Percentiles rank a stretch among this genome's conserved stretches.
phyloP scores from a whole-genome alignment of 1,140 invertebrate genomes.

The Akabosia matsudoensis region DNA sequence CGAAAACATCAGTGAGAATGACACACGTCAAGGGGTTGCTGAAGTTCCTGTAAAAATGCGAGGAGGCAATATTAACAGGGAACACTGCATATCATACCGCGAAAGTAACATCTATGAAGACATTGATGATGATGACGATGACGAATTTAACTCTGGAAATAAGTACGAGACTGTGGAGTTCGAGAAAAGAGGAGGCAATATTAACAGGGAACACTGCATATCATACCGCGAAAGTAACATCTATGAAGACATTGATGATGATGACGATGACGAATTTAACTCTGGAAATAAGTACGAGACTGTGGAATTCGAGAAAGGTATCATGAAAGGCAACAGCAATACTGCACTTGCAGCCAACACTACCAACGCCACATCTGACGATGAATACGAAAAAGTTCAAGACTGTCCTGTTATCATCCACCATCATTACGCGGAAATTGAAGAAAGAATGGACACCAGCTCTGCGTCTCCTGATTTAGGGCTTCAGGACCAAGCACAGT shows the following conservation, averaged over 20 bases:
- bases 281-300: constrained; percentile 3
- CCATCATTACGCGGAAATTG: constrained; percentile 42
- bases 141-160: background rate
- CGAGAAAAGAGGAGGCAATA: constrained; percentile 25
- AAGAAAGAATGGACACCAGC: constrained; percentile 13
- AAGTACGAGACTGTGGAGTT: constrained; percentile 3
- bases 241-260: constrained; percentile 44
- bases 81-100: constrained; percentile 18
- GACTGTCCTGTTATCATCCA: background rate
- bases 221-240: constrained; percentile 31
- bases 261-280: constrained; percentile 3
- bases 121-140: constrained; percentile 35
- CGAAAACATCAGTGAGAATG: constrained; percentile 35
- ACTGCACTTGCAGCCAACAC: background rate
- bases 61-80: constrained; percentile 37
- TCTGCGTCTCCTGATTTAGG: background rate
- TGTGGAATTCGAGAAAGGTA: background rate
- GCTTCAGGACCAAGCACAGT: background rate
- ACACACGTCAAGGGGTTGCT: background rate
- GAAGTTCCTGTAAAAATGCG: background rate
- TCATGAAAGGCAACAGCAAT: background rate
- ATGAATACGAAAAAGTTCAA: constrained; percentile 36
- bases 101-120: constrained; percentile 43
- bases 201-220: constrained; percentile 34
- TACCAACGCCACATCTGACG: background rate